Evolutionary conservation across 2,113 vertebrate species (phyloP).

Genomic region (Melanerpes formicivorus): DNA sequence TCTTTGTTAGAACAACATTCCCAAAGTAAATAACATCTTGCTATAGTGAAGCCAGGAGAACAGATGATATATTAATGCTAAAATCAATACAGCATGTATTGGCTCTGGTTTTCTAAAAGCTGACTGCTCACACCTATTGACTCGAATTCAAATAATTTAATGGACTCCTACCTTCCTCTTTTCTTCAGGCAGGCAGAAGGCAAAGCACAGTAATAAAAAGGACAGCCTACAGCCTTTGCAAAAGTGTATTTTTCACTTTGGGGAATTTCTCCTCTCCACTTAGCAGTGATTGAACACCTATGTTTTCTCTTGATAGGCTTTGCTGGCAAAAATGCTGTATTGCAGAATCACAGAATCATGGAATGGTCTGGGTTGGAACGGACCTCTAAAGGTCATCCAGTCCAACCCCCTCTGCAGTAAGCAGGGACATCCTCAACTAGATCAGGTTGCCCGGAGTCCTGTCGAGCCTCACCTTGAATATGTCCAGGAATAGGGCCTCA

Average conservation of each 20-base stretch:
- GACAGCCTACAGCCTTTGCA: not conserved
- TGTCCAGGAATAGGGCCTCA: too few species aligned
- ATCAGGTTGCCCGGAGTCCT: too few species aligned
- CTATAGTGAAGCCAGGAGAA: slow-evolving; percentile 28
- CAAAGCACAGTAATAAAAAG: not conserved
- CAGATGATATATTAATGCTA: slow-evolving; percentile 3
- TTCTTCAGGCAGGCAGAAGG: not conserved
- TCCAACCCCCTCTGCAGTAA: too few species aligned
- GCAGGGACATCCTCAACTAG: too few species aligned
- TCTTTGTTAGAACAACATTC: slow-evolving; percentile 6
- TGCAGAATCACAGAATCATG: not conserved
- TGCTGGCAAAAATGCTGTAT: not conserved
- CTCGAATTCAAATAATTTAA: not conserved
- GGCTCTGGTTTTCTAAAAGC: not conserved
- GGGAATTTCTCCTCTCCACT: not conserved
- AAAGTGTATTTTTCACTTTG: not conserved
- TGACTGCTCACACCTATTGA: not conserved
- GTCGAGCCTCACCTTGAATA: too few species aligned
- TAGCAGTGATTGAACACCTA: not conserved
- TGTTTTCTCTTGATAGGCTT: not conserved
- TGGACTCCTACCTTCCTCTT: not conserved
- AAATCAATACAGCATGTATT: not conserved
- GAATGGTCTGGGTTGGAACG: too few species aligned
- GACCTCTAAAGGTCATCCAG: too few species aligned
- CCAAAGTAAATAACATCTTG: not conserved